Evolutionary conservation across 2,797 vertebrate species (phyloP).

Genomic region (Hoplostethus atlanticus): DNA sequence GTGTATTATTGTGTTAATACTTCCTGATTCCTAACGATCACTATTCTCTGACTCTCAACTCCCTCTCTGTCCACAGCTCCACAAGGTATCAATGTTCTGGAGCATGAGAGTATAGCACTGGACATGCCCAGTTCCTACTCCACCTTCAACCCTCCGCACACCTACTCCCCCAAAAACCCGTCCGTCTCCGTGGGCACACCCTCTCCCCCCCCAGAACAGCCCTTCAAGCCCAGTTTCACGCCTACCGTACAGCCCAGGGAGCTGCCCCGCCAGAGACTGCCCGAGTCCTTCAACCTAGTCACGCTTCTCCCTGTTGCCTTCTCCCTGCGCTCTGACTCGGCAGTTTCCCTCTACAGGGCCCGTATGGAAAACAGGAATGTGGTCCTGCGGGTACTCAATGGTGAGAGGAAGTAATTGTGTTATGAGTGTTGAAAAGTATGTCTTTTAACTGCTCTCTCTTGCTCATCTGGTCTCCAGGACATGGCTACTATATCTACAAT

Average conservation of each 20-base stretch:
- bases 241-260: constrained; percentile 74
- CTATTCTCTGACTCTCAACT: background rate
- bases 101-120: constrained; percentile 85
- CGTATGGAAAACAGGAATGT: constrained; percentile 87
- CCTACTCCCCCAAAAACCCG: constrained; percentile 44
- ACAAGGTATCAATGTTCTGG: constrained; percentile 80
- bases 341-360: constrained; percentile 83
- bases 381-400: constrained; percentile 84
- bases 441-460: background rate
- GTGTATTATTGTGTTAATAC: constrained; percentile 9
- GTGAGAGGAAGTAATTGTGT: constrained; percentile 53
- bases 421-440: background rate
- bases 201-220: constrained; percentile 9
- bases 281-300: constrained; percentile 85
- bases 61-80: constrained; percentile 74
- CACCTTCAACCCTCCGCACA: constrained; percentile 70
- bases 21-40: constrained; percentile 1
- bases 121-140: constrained; percentile 78
- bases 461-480: background rate
- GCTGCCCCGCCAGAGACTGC: constrained; percentile 82
- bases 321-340: constrained; percentile 72
- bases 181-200: constrained; percentile 18
- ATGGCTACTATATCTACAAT: background rate
- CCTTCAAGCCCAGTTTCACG: constrained; percentile 43
- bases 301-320: constrained; percentile 74